Percentiles rank a stretch among this genome's conserved stretches.
phyloP scores from a whole-genome alignment of 2,113 vertebrate genomes.

The Uria aalge region DNA sequence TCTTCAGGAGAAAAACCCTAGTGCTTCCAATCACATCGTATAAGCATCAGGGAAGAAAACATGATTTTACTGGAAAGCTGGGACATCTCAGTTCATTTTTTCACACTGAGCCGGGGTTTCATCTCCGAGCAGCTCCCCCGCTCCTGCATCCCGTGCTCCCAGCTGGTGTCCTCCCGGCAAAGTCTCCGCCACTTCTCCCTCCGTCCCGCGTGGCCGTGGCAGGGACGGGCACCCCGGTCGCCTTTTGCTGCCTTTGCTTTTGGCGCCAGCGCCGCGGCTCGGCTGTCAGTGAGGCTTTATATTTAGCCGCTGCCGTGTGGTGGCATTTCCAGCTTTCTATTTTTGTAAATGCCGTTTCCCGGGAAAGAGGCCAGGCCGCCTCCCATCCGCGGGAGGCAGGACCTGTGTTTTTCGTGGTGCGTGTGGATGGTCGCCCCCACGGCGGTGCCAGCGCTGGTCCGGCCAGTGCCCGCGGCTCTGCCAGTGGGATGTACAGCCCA shows the following conservation, averaged over 20 bases:
- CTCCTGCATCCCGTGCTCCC: neutral
- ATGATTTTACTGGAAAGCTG: neutral
- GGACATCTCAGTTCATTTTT: neutral
- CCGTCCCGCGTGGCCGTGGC: accelerated
- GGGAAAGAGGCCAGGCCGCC: neutral
- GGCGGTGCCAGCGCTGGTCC: neutral
- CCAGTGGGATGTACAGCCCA: neutral
- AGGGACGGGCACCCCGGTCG: accelerated
- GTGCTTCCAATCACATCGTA: neutral
- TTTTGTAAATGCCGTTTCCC: conserved; percentile 4
- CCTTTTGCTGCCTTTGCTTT: neutral
- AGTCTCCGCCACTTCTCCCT: neutral
- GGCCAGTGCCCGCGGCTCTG: neutral
- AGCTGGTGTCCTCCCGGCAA: neutral
- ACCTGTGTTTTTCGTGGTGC: neutral
- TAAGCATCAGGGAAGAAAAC: neutral
- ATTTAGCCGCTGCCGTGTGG: conserved; percentile 38
- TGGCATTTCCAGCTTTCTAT: conserved; percentile 62
- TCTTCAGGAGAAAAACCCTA: neutral
- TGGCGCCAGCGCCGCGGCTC: neutral
- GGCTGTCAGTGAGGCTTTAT: neutral
- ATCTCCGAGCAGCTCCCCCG: neutral
- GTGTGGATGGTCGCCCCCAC: neutral
- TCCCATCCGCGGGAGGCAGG: neutral
- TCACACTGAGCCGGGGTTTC: neutral